Conservation (phyloP, 2,888 invertebrate species). For the Harpalus rufipes region DNA sequence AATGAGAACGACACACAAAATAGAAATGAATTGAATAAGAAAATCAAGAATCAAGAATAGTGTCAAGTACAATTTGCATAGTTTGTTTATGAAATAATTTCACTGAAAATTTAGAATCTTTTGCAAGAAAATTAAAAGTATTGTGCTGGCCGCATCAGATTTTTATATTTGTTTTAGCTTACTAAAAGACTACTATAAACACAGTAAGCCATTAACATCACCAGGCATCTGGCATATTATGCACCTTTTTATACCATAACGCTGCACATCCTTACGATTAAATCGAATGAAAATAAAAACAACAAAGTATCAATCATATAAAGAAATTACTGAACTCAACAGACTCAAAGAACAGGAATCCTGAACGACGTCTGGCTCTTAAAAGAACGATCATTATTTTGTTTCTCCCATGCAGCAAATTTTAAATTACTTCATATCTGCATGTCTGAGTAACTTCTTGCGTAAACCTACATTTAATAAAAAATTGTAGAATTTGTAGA, state of each 20-base stretch:
- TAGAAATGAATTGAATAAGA: no score
- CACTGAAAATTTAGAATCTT: no score
- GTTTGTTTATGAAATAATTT: no score
- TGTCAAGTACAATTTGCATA: no score
- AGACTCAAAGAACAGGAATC: neutral
- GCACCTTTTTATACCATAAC: neutral
- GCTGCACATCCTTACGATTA: neutral
- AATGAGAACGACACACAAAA: no score
- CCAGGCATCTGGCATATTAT: neutral
- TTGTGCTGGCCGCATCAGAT: no score
- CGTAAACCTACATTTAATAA: no score
- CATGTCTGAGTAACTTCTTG: no score
- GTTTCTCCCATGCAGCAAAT: neutral
- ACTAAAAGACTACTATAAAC: neutral
- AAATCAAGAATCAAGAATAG: no score
- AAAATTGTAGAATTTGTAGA: no score
- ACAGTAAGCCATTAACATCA: neutral
- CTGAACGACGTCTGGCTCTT: neutral
- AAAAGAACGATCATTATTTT: neutral
- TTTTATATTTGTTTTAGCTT: no score
- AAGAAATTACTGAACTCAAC: neutral
- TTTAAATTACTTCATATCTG: neutral
- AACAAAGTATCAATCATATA: neutral
- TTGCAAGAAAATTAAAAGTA: no score
- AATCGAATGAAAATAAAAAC: neutral